Evolutionary conservation across 2,113 vertebrate genomes (phyloP).

Genomic region (Morphnarchus princeps): DNA sequence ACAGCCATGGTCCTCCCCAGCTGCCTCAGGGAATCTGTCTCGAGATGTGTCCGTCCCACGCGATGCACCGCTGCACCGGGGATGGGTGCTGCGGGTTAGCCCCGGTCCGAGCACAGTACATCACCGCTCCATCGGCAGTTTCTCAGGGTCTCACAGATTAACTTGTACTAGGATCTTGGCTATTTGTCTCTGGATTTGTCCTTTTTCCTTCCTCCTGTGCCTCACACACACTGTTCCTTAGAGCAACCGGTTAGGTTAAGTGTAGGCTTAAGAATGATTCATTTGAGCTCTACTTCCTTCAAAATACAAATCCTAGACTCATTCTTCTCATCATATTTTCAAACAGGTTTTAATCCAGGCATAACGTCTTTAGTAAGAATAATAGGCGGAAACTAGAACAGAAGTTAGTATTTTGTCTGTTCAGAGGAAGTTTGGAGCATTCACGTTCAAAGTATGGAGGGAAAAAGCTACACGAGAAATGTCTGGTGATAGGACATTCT

Average conservation of each 20-base stretch:
- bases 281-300: neutral
- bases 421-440: neutral
- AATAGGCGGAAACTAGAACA: neutral
- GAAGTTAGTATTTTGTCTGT: rapidly evolving
- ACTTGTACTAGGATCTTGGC: neutral
- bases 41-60: rapidly evolving
- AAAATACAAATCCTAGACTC: neutral
- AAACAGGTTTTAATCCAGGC: neutral
- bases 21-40: neutral
- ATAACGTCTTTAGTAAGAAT: neutral
- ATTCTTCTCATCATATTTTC: neutral
- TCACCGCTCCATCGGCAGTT: rapidly evolving
- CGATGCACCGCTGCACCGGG: rapidly evolving
- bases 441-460: neutral
- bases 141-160: neutral
- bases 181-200: neutral
- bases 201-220: neutral
- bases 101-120: neutral
- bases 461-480: neutral
- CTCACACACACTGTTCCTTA: neutral
- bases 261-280: neutral
- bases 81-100: neutral
- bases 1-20: neutral
- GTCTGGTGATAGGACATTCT: neutral
- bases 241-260: neutral